These are phyloP conservation scores for Strongylocentrotus purpuratus DNA, from an alignment of 35 echinoderm and acorn worm species.

Conservation along the genomic window DNA sequence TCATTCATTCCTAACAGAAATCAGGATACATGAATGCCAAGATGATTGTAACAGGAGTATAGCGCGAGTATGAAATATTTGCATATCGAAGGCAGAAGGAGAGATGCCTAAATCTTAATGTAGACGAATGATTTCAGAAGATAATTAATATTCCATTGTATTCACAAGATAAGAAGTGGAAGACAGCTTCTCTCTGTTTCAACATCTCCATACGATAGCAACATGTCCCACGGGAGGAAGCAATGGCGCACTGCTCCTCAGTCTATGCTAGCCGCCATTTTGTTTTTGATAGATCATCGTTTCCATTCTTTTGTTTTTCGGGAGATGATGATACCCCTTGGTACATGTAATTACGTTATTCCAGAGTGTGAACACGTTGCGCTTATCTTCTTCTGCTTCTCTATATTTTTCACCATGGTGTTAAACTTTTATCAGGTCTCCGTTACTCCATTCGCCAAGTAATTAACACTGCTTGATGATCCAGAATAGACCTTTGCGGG, in stretches of 20 bases:
- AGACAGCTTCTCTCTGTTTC: not conserved
- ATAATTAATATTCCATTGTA: not conserved
- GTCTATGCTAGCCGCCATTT: not conserved
- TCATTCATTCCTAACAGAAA: not conserved
- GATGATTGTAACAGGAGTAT: not conserved
- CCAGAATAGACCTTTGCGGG: not conserved
- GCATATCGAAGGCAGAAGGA: not conserved
- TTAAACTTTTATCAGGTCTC: not conserved
- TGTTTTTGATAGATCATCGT: not conserved
- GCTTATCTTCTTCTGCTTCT: not conserved
- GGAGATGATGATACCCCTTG: not conserved
- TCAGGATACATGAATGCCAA: not conserved
- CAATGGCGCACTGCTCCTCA: not conserved
- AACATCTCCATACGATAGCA: not conserved
- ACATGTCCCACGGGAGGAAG: not conserved
- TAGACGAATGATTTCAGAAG: not conserved
- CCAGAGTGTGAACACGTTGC: not conserved
- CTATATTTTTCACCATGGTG: not conserved
- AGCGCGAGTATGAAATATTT: not conserved
- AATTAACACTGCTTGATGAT: not conserved
- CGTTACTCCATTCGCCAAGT: not conserved
- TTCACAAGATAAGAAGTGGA: not conserved
- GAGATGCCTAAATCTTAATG: not conserved
- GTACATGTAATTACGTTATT: not conserved
- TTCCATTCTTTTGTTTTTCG: not conserved